Evolutionary conservation across 2,888 invertebrate genomes (phyloP), one percentile per base, ranked within the genome.

Genomic region (Pseudeuparius sepicola): DNA sequence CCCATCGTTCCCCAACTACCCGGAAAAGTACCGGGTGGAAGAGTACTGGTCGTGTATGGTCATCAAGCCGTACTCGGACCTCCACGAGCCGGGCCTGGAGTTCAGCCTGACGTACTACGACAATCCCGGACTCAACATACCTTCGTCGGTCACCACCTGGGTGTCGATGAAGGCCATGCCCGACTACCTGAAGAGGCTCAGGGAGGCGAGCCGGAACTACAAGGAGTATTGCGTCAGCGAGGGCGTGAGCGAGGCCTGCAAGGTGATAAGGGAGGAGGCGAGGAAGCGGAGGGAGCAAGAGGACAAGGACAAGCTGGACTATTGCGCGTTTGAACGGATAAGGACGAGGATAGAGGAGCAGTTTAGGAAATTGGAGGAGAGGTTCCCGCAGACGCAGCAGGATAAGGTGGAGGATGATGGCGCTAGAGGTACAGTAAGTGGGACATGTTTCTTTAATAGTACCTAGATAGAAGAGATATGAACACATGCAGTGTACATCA

Each of bases 31-130:
- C 39, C 68, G 89, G 33, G 84, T 87, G 1, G 67, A 68, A 2
- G 78, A 86, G 41, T 89, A 88, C 51, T 86, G 85, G 83, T 88
- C 87, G 23, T 77, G 79, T 48, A 85, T 87, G 80, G 82, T 88
- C 1, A 81, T 89, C 34, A 78, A 74, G 58, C 82, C 85, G 0
- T 64, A 71, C 30, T 70, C 68, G 1, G 65, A 69, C 36, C 63
- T 72, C 36, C 65, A 73, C 25, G 61, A 75, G 58, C 67, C 70
- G 12, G 84, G 85, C 7, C 72, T 83, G 52, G 83, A 89, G 59
- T 89, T 87, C 61, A 78, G 81, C 20, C 62, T 89, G 23, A 89
- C 88, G 0, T 89, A 89, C 61, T 89, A 79, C 60, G 89, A 89
- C 57, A 84, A 88, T 66, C 87, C 89, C 5, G 87, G 85, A 0